phyloP scores from a whole-genome alignment of 2,113 vertebrate genomes.

The Poicephalus meyeri region DNA sequence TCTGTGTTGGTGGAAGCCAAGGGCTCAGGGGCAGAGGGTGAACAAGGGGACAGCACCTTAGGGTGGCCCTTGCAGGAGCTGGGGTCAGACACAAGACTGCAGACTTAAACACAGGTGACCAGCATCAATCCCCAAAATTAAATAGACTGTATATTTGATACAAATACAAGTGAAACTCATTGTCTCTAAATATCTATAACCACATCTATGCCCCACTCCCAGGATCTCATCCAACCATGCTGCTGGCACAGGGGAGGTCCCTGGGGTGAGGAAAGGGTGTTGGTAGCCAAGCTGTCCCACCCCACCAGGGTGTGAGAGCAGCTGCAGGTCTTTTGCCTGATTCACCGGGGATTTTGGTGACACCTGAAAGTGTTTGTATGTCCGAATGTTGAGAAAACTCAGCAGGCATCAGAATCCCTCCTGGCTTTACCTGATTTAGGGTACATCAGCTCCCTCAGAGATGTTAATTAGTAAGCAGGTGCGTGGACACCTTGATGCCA shows the following conservation, averaged over 20 bases:
- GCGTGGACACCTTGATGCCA: not conserved
- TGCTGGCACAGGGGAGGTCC: not conserved
- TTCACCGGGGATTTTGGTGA: not conserved
- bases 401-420: not conserved
- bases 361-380: not conserved
- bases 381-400: not conserved
- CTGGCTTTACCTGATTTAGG: not conserved
- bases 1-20: not conserved
- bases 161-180: not conserved
- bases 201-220: too few species aligned
- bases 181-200: not conserved
- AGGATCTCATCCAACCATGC: fast-evolving
- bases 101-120: not conserved
- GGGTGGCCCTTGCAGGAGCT: not conserved
- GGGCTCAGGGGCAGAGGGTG: not conserved
- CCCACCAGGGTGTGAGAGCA: too few species aligned
- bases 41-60: not conserved
- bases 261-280: fast-evolving
- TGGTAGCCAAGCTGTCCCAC: not conserved
- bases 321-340: not conserved
- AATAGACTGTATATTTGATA: not conserved
- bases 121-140: not conserved
- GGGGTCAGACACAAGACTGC: not conserved
- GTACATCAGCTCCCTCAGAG: not conserved
- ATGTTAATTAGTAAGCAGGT: not conserved